A percentile compares a stretch with the other conserved stretches of the same genome.
These are phyloP conservation scores for Dryas iulia DNA, from an alignment of 1,140 invertebrate species.

Conservation along the genomic window DNA sequence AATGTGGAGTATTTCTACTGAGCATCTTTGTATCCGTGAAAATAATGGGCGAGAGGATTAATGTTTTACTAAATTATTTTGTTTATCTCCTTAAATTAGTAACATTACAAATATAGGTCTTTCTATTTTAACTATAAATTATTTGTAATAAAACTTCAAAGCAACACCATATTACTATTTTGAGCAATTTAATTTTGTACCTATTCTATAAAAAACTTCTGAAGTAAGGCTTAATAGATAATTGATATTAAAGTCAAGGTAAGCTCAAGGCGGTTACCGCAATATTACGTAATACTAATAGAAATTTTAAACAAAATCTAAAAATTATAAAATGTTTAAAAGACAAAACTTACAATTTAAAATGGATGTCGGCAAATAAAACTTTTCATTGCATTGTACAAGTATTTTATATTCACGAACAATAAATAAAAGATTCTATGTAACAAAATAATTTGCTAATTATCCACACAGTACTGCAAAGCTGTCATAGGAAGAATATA, in stretches of 20 bases:
- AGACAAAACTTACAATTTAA: not conserved
- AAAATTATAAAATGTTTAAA: not conserved
- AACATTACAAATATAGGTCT: no score
- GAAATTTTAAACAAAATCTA: not conserved
- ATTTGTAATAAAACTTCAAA: no score
- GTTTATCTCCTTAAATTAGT: no score
- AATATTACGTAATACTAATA: constrained; percentile 27
- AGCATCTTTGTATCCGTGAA: no score
- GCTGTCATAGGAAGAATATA: constrained; percentile 66
- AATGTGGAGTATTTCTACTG: no score
- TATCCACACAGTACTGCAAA: constrained; percentile 49
- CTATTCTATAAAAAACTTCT: not conserved
- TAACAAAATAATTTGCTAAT: constrained; percentile 60
- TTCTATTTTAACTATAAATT: no score
- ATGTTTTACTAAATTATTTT: no score
- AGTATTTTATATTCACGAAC: constrained; percentile 47
- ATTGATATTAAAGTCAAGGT: constrained; percentile 29
- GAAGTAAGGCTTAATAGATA: not conserved
- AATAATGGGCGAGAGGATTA: no score
- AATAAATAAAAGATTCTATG: constrained; percentile 52
- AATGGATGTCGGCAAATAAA: not conserved
- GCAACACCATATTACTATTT: no score
- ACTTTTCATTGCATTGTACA: constrained; percentile 27
- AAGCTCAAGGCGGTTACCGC: constrained; percentile 29
- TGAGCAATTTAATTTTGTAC: no score